A percentile compares a stretch with the other conserved stretches of the same genome.
phyloP scores from a whole-genome alignment of 2,888 invertebrate species.

The Saturnia japonica region DNA sequence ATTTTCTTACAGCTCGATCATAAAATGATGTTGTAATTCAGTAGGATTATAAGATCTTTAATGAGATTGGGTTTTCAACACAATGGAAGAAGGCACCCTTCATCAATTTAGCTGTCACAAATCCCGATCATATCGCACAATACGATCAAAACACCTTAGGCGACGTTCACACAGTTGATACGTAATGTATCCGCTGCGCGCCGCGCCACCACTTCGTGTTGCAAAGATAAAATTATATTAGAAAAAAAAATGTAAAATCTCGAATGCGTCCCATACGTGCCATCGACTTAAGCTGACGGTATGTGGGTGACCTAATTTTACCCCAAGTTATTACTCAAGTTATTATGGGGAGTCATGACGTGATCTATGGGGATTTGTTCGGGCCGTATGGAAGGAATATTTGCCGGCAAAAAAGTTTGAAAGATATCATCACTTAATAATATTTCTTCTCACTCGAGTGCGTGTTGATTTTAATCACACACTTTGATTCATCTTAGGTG shows the following conservation, averaged over 20 bases:
- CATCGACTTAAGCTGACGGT: constrained; percentile 35
- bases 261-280: constrained; percentile 37
- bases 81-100: neutral
- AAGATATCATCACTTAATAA: constrained; percentile 31
- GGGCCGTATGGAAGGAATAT: constrained; percentile 37
- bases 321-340: constrained; percentile 51
- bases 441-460: constrained; percentile 1
- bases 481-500: neutral
- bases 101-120: constrained; percentile 10
- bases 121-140: neutral
- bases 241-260: constrained; percentile 31
- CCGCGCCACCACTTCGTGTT: neutral
- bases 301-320: constrained; percentile 62
- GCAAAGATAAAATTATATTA: constrained; percentile 23
- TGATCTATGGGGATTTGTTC: constrained; percentile 48
- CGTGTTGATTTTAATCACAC: neutral
- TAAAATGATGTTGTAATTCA: neutral
- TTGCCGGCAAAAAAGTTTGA: constrained; percentile 33
- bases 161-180: constrained; percentile 4
- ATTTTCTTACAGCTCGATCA: neutral
- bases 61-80: neutral
- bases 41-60: neutral
- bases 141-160: constrained; percentile 11
- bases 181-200: constrained; percentile 1
- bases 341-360: constrained; percentile 49